A percentile compares a stretch with the other conserved stretches of the same genome.
phyloP scores from a whole-genome alignment of 2,797 vertebrate species.

The Bradypus variegatus region DNA sequence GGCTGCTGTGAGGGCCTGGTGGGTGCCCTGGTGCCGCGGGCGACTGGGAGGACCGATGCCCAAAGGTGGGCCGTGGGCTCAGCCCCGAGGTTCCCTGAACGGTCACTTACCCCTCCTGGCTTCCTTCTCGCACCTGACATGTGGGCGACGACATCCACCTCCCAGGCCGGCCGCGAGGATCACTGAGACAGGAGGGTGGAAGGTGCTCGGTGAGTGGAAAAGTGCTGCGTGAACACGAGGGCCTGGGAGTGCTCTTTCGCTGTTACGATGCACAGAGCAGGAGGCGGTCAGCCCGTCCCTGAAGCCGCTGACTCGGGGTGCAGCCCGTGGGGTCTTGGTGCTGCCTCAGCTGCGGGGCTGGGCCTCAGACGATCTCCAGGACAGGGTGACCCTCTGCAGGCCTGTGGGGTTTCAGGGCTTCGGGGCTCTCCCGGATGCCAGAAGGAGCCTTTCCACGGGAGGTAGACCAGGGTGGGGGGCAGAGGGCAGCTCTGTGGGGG shows the following conservation, averaged over 20 bases:
- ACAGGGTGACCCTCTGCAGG: neutral
- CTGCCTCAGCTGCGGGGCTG: neutral
- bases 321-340: neutral
- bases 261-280: fast-evolving
- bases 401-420: too few relatives aligned
- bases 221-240: neutral
- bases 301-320: neutral
- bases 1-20: too few relatives aligned
- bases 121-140: neutral
- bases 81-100: too few relatives aligned
- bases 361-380: neutral
- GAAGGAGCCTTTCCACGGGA: too few relatives aligned
- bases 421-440: too few relatives aligned
- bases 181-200: neutral
- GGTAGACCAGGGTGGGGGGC: too few relatives aligned
- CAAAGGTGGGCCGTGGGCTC: too few relatives aligned
- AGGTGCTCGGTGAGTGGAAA: constrained; percentile 8
- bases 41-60: too few relatives aligned
- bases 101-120: neutral
- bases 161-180: neutral
- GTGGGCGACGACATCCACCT: too few relatives aligned
- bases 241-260: neutral
- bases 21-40: too few relatives aligned
- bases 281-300: neutral
- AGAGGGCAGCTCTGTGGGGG: too few relatives aligned